A percentile compares a stretch with the other conserved stretches of the same genome.
Evolutionary conservation across 64 coral and sea anemone genomes (phyloP).

Genomic region (Montipora capricornis): DNA sequence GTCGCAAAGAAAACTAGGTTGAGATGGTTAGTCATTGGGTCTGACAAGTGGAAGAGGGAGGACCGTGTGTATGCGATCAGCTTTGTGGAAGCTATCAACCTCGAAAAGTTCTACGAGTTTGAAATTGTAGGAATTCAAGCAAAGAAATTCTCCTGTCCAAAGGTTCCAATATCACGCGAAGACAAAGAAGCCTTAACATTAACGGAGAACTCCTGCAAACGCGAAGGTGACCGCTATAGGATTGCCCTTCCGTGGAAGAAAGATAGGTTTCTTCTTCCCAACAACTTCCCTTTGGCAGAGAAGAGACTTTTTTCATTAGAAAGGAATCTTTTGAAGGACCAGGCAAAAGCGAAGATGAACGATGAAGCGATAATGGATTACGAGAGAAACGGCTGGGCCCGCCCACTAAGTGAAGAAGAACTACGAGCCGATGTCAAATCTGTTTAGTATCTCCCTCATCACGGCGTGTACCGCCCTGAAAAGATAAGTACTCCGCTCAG

Average conservation of each 20-base stretch:
- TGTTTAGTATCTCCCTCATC: no score
- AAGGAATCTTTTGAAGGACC: constrained; percentile 14
- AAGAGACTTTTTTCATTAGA: constrained; percentile 2
- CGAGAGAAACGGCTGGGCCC: no score
- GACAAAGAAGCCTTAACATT: not conserved
- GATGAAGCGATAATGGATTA: not conserved
- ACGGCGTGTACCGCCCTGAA: no score
- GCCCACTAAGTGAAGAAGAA: no score
- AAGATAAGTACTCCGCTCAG: not conserved
- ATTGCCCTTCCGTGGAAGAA: constrained; percentile 41
- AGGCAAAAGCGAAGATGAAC: constrained; percentile 21
- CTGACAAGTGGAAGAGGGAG: not conserved
- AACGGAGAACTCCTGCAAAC: no score
- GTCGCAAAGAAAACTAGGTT: not conserved
- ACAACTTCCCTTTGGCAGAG: constrained; percentile 4
- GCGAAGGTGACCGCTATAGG: not conserved
- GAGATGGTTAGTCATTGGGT: constrained; percentile 16
- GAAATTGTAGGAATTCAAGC: no score
- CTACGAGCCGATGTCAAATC: no score
- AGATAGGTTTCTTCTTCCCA: constrained; percentile 1
- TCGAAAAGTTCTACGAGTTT: no score
- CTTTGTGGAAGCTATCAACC: no score
- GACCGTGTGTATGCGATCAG: not conserved
- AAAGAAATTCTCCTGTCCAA: no score
- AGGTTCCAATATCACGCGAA: no score